Evolutionary conservation across 2,888 invertebrate genomes (phyloP).

Genomic region (Germaria angustata): DNA sequence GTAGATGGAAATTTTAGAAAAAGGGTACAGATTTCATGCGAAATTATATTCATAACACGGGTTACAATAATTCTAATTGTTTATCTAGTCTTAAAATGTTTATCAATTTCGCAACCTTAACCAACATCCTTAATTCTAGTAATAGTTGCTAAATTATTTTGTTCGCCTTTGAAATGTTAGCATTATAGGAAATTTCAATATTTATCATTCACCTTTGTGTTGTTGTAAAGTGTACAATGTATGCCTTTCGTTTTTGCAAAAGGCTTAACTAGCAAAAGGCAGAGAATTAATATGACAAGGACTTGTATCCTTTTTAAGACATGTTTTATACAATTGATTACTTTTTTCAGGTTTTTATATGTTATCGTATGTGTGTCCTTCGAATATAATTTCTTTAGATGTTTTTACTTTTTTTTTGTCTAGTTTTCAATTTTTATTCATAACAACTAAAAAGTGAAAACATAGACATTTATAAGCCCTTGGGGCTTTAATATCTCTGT

Average conservation of each 20-base stretch:
- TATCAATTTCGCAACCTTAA: background rate
- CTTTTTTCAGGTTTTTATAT: slow-evolving; percentile 10
- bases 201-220: background rate
- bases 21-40: too few species aligned
- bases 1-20: too few species aligned
- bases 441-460: slow-evolving; percentile 52
- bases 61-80: too few species aligned
- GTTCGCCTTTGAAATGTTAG: background rate
- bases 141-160: background rate
- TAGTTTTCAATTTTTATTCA: background rate
- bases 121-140: background rate
- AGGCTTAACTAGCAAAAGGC: background rate
- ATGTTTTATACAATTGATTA: background rate
- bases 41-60: too few species aligned
- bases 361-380: background rate
- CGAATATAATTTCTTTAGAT: background rate
- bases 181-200: background rate
- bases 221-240: background rate
- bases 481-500: slow-evolving; percentile 64
- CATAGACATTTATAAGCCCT: slow-evolving; percentile 59
- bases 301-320: background rate
- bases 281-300: slow-evolving; percentile 7
- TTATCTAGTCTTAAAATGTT: background rate
- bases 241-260: background rate
- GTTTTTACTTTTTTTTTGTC: background rate